phyloP scores from a whole-genome alignment of 2,888 invertebrate species.

The Elegia similella region DNA sequence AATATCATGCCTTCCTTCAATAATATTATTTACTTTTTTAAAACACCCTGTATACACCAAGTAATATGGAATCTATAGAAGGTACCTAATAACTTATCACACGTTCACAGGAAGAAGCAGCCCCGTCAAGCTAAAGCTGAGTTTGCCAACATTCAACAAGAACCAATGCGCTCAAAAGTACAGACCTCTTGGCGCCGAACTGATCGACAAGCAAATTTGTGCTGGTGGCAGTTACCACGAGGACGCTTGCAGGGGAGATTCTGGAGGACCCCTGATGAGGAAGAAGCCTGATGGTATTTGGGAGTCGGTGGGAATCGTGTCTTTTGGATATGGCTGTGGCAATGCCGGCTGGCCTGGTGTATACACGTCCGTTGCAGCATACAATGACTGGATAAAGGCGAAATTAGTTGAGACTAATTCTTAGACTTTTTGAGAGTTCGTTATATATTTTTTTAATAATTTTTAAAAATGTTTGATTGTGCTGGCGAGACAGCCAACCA shows the following conservation, averaged over 20 bases:
- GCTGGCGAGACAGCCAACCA: no score
- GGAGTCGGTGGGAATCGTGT: constrained; percentile 84
- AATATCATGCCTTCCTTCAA: no score
- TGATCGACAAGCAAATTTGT: constrained; percentile 83
- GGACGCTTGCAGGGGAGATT: constrained; percentile 89
- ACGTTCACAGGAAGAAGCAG: constrained; percentile 67
- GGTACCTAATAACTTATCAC: not conserved
- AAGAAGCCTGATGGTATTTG: constrained; percentile 71
- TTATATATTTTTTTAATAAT: no score
- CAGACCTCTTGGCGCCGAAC: constrained; percentile 61
- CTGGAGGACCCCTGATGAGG: constrained; percentile 89
- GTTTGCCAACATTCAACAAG: constrained; percentile 79
- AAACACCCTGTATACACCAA: no score
- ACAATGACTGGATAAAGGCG: constrained; percentile 83
- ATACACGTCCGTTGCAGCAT: constrained; percentile 83
- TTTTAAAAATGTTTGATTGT: no score
- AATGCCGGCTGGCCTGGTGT: constrained; percentile 85
- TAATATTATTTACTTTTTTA: no score
- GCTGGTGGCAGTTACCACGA: constrained; percentile 85
- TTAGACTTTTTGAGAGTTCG: constrained; percentile 22
- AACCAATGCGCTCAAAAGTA: constrained; percentile 79
- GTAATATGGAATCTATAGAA: no score
- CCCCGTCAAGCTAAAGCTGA: constrained; percentile 84
- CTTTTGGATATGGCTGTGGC: constrained; percentile 85
- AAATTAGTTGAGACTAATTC: constrained; percentile 53